A percentile compares a stretch with the other conserved stretches of the same genome.
phyloP scores from a whole-genome alignment of 1,140 invertebrate genomes.

The Coptotermes formosanus region DNA sequence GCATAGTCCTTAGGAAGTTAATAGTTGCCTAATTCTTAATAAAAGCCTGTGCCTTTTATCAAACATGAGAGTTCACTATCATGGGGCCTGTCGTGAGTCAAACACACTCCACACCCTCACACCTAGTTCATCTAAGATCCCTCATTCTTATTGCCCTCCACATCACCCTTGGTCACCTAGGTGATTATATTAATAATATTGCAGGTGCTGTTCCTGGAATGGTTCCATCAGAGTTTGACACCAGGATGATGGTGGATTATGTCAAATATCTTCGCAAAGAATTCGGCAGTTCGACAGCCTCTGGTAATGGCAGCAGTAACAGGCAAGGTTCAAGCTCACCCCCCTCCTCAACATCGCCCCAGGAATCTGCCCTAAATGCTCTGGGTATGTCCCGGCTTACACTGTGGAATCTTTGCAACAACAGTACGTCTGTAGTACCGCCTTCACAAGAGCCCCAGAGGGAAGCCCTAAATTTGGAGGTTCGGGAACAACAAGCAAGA shows the following conservation, averaged over 20 bases:
- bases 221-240: constrained; percentile 67
- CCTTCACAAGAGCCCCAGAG: constrained; percentile 54
- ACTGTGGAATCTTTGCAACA: constrained; percentile 79
- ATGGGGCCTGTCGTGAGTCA: too few species aligned
- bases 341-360: constrained; percentile 53
- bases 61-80: too few species aligned
- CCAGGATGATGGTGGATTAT: constrained; percentile 76
- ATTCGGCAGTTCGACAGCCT: constrained; percentile 42
- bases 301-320: constrained; percentile 49
- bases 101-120: too few species aligned
- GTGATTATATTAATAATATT: background rate
- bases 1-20: too few species aligned
- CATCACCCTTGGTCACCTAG: too few species aligned
- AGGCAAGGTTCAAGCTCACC: constrained; percentile 58
- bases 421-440: constrained; percentile 51
- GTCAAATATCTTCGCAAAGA: constrained; percentile 62
- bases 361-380: constrained; percentile 60
- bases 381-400: constrained; percentile 73
- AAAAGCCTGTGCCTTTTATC: too few species aligned
- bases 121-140: too few species aligned
- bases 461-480: constrained; percentile 61
- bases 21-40: too few species aligned
- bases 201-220: constrained; percentile 54
- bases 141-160: too few species aligned
- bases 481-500: constrained; percentile 43